Conservation (phyloP, 2,797 vertebrate genomes). For the Chiloscyllium punctatum region DNA sequence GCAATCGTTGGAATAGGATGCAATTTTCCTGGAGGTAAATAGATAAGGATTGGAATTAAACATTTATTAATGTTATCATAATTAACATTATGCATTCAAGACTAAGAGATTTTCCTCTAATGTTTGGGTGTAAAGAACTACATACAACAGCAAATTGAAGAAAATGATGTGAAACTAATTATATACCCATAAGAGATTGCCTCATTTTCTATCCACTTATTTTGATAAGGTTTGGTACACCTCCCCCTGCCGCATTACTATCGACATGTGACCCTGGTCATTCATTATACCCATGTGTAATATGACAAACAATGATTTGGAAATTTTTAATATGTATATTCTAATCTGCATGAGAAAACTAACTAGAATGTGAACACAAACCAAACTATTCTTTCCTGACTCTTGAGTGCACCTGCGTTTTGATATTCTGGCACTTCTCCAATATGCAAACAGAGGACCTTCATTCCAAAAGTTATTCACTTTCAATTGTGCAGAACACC, state of each 20-base stretch:
- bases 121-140: not conserved
- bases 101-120: not conserved
- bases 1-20: constrained; percentile 43
- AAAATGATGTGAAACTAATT: not conserved
- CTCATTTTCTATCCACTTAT: not conserved
- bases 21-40: constrained; percentile 42
- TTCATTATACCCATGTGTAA: not conserved
- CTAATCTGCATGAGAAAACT: not conserved
- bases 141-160: not conserved
- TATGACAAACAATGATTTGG: not conserved
- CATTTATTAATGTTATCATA: no score
- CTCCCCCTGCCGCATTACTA: not conserved
- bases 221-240: not conserved
- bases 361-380: not conserved
- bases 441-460: not conserved
- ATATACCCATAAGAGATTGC: not conserved
- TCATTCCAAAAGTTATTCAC: not conserved
- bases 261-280: not conserved
- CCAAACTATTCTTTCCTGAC: not conserved
- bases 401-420: not conserved
- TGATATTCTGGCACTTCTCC: not conserved
- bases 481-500: no score
- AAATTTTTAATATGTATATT: not conserved
- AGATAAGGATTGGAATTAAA: not conserved
- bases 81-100: no score